Evolutionary conservation across 2,888 invertebrate genomes (phyloP), one percentile per base, ranked within the genome.

Genomic region (Perithous albicinctus): DNA sequence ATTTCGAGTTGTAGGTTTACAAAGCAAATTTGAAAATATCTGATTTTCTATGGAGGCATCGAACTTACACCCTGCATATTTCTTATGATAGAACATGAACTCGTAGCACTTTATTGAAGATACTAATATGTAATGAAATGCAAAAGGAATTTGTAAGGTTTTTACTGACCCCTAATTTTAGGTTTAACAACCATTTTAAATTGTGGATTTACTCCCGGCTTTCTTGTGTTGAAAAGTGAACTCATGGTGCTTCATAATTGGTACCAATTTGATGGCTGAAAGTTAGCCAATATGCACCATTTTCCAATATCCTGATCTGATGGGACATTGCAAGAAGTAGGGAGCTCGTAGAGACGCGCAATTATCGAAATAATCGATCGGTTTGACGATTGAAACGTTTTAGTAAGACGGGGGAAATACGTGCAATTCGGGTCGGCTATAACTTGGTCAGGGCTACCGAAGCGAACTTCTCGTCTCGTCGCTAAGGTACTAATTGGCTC

Each of bases 401-500:
- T 29, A 38, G 32, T 20, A 18, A 6, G 48, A 32, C 20, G 20
- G 5, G 1, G 35, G 18, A 20, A 26, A 5, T 56, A 15, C 56
- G 56, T 1, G 54, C 29, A 56, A 56, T 41, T 15, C 15, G 54
- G 38, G 23, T 38, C 63, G 38, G 20, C 23, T n/a, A 38, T 38
- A 69, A 26, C 26, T 43, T 29, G 8, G 54, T 69, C 26, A 10
- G n/a, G n/a, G 38, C n/a, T 18, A 8, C 23, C 23, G 38, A 18
- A 23, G 23, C 18, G 54, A 70, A 70, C 41, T 70, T 70, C 38
- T 41, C 54, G 54, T 74, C 63, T 74, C 48, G 51, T 38, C 63
- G 54, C 18, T 51, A 26, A n/a, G 54, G 38, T 41, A 74, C 74
- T 64, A 64, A 74, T 74, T 74, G 74, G 63, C 74, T 70, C 54